Percentiles rank a stretch among this genome's conserved stretches.
Conservation (phyloP, 2,888 invertebrate species). For the Strigamia transsilvanica region DNA sequence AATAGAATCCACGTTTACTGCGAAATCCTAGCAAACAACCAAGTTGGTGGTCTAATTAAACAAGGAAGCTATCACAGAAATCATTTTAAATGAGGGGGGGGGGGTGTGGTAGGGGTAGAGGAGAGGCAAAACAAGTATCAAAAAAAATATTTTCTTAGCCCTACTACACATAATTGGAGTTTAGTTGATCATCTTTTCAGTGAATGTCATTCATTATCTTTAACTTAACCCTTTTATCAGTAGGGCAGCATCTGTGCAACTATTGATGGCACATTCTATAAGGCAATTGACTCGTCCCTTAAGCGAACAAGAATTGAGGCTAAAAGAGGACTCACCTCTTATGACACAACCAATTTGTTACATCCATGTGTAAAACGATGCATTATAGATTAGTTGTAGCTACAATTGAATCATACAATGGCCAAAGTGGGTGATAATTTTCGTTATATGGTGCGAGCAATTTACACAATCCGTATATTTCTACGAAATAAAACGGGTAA, state of each 20-base stretch:
- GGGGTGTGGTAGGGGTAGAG: too few relatives aligned
- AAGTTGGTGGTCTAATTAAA: constrained; percentile 32
- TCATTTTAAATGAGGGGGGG: too few relatives aligned
- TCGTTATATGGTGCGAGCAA: background rate
- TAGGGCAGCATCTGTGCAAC: constrained; percentile 39
- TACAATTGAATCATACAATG: constrained; percentile 9
- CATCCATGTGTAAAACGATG: background rate
- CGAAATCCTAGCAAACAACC: constrained; percentile 17
- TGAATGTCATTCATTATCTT: constrained; percentile 17
- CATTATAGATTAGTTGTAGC: constrained; percentile 29
- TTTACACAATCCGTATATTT: background rate
- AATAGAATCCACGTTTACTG: constrained; percentile 21
- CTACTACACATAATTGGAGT: background rate
- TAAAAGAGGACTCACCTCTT: constrained; percentile 40
- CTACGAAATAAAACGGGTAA: background rate
- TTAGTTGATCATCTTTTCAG: background rate
- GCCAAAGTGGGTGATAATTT: background rate
- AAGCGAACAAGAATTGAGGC: constrained; percentile 11
- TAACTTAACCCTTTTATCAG: constrained; percentile 41
- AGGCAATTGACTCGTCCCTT: constrained; percentile 38
- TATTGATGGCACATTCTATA: constrained; percentile 36
- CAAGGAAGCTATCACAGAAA: constrained; percentile 5
- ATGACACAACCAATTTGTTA: constrained; percentile 30
- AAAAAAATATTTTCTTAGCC: background rate
- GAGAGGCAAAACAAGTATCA: background rate